A percentile compares a stretch with the other conserved stretches of the same genome.
Conservation (phyloP, 2,888 invertebrate species). For the Tetragonisca angustula region DNA sequence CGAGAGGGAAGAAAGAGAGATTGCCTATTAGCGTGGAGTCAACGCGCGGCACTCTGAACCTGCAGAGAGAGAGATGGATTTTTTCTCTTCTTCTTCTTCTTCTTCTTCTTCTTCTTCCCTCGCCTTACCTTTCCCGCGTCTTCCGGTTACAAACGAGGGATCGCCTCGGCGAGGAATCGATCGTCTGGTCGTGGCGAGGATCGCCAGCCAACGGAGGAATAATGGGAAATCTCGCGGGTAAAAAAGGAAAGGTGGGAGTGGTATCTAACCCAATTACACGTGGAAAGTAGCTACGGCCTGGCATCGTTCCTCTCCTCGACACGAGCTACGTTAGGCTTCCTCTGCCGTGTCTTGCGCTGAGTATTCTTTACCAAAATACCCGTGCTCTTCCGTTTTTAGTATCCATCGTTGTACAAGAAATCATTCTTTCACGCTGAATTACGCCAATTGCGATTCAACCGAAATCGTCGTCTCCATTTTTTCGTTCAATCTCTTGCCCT, state of each 20-base stretch:
- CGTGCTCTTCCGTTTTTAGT: neutral
- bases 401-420: neutral
- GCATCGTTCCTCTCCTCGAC: constrained; percentile 37
- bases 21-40: constrained; percentile 64
- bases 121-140: constrained; percentile 37
- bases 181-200: constrained; percentile 35
- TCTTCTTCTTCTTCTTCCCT: neutral
- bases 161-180: constrained; percentile 48
- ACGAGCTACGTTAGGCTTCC: neutral
- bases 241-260: constrained; percentile 58
- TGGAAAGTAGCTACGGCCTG: constrained; percentile 47
- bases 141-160: constrained; percentile 63
- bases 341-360: neutral
- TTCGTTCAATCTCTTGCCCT: too few species aligned
- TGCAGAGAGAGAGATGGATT: constrained; percentile 39
- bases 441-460: neutral
- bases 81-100: constrained; percentile 26
- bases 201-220: constrained; percentile 45
- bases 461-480: neutral
- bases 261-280: constrained; percentile 61
- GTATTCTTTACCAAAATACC: constrained; percentile 1
- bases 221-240: constrained; percentile 59
- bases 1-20: constrained; percentile 53
- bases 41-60: constrained; percentile 37
- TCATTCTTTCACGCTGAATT: neutral